These are phyloP conservation scores for Merops nubicus DNA, from an alignment of 2,113 vertebrate genomes.

Conservation along the genomic window DNA sequence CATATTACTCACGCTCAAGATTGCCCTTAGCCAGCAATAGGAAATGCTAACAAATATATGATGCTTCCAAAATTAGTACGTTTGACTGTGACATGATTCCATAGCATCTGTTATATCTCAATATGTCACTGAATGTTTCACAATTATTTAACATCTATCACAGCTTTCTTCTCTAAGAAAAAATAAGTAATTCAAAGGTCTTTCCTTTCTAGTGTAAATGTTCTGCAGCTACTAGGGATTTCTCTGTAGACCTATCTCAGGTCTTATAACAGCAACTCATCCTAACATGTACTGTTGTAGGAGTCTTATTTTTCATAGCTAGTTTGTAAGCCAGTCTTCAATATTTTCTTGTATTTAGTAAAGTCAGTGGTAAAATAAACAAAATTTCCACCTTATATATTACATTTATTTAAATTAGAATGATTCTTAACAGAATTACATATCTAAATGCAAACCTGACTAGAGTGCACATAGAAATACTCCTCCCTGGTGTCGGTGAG, in stretches of 20 bases:
- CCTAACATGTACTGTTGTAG: not conserved
- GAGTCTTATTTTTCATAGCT: not conserved
- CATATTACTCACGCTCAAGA: not conserved
- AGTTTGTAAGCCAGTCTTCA: not conserved
- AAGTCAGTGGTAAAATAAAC: not conserved
- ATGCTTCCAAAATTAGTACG: conserved; percentile 37
- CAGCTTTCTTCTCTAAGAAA: conserved; percentile 17
- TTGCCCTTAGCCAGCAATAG: conserved; percentile 10
- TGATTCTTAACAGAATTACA: not conserved
- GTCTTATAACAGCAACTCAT: not conserved
- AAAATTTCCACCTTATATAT: not conserved
- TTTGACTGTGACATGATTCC: conserved; percentile 43
- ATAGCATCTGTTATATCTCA: conserved; percentile 48
- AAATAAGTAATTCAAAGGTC: not conserved
- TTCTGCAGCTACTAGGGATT: not conserved
- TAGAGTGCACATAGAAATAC: not conserved
- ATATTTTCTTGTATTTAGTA: not conserved
- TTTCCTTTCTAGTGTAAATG: not conserved
- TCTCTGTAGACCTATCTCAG: not conserved
- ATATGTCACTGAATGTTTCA: conserved; percentile 50
- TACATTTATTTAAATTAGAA: not conserved
- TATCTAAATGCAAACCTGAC: not conserved
- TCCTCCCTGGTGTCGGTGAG: not conserved
- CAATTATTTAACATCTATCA: conserved; percentile 51
- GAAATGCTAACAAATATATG: conserved; percentile 31